phyloP scores from a whole-genome alignment of 2,888 invertebrate species.

The Linyphia triangularis region DNA sequence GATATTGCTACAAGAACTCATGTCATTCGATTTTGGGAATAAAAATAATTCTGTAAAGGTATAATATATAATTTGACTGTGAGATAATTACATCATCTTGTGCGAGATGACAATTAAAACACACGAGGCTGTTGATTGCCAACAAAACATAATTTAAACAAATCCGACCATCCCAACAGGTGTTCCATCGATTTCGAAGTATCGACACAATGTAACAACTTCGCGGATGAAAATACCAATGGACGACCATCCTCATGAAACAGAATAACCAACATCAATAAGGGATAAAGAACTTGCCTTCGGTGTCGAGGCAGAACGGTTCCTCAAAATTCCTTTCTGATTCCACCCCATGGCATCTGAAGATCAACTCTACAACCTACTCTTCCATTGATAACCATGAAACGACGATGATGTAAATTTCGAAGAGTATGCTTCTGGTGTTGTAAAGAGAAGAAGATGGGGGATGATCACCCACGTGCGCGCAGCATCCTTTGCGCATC shows the following conservation, averaged over 20 bases:
- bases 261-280: constrained; percentile 25
- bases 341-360: constrained; percentile 59
- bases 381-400: constrained; percentile 56
- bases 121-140: too few species aligned
- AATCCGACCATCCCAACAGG: not conserved
- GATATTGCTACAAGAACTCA: too few species aligned
- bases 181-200: not conserved
- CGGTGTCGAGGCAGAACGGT: constrained; percentile 61
- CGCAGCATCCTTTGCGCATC: constrained; percentile 36
- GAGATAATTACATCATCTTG: too few species aligned
- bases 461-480: constrained; percentile 35
- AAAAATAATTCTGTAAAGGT: too few species aligned
- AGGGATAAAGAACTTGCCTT: constrained; percentile 57
- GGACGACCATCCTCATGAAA: not conserved
- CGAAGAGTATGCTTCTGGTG: constrained; percentile 1
- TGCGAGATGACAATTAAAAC: too few species aligned
- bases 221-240: constrained; percentile 7
- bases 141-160: not conserved
- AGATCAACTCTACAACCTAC: constrained; percentile 17
- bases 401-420: constrained; percentile 13
- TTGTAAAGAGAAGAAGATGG: constrained; percentile 26
- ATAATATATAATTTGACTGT: too few species aligned
- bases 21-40: too few species aligned
- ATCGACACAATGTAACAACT: constrained; percentile 4
- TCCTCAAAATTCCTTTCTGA: constrained; percentile 64